Base-by-base conservation (phyloP, 2,888 invertebrate genomes). In the Tipula lateralis region DNA sequence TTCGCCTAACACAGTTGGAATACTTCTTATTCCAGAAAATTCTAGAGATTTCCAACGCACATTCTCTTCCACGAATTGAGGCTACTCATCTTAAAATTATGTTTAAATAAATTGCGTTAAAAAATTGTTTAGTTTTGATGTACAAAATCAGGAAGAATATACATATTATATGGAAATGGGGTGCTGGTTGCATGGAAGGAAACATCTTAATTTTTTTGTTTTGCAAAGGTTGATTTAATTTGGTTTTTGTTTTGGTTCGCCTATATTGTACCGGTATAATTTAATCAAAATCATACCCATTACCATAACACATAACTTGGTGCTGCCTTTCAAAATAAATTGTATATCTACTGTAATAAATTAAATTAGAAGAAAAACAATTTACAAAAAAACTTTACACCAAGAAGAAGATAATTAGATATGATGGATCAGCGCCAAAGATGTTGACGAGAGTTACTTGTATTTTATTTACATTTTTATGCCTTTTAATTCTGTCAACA, bases 401-500 rank as follows among this genome's bases (percentile, higher is more conserved):
- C 66, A 66, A 66, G 9, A 24, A 19, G 66, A 66, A 66, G 66
- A 66, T 66, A 66, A 66, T 66, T 66, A 66, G 24, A 66, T 66
- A 66, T 66, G 66, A 66, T 24, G 66, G 66, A 66, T 66, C 66
- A 66, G 9, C 66, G 66, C 66, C 19, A 44, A 66, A 66, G 44
- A 66, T 66, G 66, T 24, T 66, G 66, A 66, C 66, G 24, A 66
- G 66, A 24, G 24, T 66, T 66, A 66, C 50, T 50, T 19, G 66
- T 66, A 66, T 9, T 1, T 66, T 66, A 24, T 66, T 66, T 24
- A 9, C 9, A 24, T 66, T 66, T 66, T 66, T 24, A 24, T 66
- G 66, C 66, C 66, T 66, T 66, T 66, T 66, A 66, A 66, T 66
- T 66, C 66, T 66, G 66, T 66, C 66, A 66, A 66, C 66, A 66